Conservation (phyloP, 2,113 vertebrate species). For the Micromys minutus region DNA sequence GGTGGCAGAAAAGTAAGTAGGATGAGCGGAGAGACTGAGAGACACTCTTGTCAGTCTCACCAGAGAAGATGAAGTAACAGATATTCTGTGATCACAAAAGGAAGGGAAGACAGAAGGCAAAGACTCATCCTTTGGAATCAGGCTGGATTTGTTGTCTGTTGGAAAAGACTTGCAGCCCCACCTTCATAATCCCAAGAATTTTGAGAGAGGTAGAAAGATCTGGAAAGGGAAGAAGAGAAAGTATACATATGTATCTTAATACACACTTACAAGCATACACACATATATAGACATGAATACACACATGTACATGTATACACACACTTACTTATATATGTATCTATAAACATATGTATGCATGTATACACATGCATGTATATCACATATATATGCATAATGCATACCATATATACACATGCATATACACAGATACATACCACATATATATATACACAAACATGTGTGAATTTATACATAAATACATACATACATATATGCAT, state of each 20-base stretch:
- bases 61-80: not conserved
- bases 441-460: not conserved
- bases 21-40: not conserved
- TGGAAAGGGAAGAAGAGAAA: not conserved
- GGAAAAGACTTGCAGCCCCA: not conserved
- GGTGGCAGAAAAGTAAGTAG: not conserved
- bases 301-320: not conserved
- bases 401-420: not conserved
- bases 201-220: not conserved
- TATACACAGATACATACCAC: not conserved
- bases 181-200: not conserved
- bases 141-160: not conserved
- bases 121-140: not conserved
- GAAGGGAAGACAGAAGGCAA: constrained; percentile 13
- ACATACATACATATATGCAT: not conserved
- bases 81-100: not conserved
- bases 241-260: not conserved
- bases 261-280: not conserved
- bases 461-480: not conserved
- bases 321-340: not conserved
- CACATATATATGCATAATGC: not conserved
- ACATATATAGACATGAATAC: not conserved
- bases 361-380: rapidly evolving
- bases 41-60: not conserved
- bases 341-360: not conserved